These are phyloP conservation scores for Pegea sp. DNA, from an alignment of 23 tunicate species.

Conservation along the genomic window DNA sequence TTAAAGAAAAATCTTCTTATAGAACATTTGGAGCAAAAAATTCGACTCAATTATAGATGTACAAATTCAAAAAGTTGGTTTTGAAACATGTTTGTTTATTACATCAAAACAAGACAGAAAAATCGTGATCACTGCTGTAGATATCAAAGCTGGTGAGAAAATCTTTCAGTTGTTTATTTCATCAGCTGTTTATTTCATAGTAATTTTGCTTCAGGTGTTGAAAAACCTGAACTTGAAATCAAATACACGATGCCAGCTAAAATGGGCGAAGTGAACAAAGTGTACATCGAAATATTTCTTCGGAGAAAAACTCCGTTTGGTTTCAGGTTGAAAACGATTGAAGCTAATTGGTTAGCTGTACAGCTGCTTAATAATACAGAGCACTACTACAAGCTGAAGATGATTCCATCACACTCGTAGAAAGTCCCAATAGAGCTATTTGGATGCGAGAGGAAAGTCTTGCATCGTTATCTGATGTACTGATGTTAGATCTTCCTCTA, in stretches of 20 bases:
- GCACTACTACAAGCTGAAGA: conserved; percentile 12
- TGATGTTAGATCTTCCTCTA: conserved; percentile 64
- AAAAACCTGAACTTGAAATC: background rate
- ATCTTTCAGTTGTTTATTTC: too few species aligned
- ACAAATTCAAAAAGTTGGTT: background rate
- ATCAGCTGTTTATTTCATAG: background rate
- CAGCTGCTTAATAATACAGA: too few species aligned
- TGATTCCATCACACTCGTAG: conserved; percentile 15
- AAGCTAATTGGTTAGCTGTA: too few species aligned
- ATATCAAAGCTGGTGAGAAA: background rate
- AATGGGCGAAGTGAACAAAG: background rate
- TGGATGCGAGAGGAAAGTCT: conserved; percentile 72
- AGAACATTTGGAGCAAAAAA: background rate
- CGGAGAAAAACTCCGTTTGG: background rate
- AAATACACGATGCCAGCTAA: background rate
- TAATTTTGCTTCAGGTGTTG: background rate
- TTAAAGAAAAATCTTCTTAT: background rate
- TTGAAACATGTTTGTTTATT: background rate
- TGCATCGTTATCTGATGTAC: conserved; percentile 20
- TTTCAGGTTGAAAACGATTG: too few species aligned
- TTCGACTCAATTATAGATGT: background rate
- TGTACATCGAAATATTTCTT: background rate
- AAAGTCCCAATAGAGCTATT: conserved; percentile 35
- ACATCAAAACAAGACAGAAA: background rate
- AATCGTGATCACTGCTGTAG: background rate